Evolutionary conservation across 2,113 vertebrate genomes (phyloP).

Genomic region (Podiceps cristatus): DNA sequence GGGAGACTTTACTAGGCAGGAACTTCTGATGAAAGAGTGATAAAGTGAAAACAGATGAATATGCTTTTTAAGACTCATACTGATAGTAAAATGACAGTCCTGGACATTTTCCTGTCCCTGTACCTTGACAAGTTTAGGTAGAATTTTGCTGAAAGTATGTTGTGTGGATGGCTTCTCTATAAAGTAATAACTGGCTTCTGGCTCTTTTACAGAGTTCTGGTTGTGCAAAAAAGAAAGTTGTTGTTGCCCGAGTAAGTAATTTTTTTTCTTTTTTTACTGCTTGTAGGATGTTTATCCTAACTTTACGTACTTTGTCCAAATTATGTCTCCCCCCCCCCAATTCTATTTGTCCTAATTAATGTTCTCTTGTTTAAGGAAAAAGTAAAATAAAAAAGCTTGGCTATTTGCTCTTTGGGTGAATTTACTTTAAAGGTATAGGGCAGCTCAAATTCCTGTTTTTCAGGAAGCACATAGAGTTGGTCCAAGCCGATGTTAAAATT

Average conservation of each 20-base stretch:
- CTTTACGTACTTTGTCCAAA: neutral
- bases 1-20: neutral
- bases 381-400: neutral
- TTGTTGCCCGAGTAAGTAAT: constrained; percentile 53
- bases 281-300: neutral
- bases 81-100: neutral
- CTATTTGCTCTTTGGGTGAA: neutral
- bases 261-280: neutral
- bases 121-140: neutral
- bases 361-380: neutral
- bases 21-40: neutral
- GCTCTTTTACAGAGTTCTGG: constrained; percentile 42
- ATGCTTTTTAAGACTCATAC: neutral
- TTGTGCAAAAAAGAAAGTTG: constrained; percentile 48
- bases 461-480: neutral
- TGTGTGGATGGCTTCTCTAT: neutral
- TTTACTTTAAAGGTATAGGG: neutral
- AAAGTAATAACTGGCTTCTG: neutral
- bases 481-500: neutral
- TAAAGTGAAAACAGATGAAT: neutral
- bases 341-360: neutral
- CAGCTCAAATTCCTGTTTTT: neutral
- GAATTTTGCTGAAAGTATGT: neutral
- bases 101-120: neutral
- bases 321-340: neutral